A percentile compares a stretch with the other conserved stretches of the same genome.
Evolutionary conservation across 2,113 vertebrate genomes (phyloP).

Genomic region (Miniopterus natalensis): DNA sequence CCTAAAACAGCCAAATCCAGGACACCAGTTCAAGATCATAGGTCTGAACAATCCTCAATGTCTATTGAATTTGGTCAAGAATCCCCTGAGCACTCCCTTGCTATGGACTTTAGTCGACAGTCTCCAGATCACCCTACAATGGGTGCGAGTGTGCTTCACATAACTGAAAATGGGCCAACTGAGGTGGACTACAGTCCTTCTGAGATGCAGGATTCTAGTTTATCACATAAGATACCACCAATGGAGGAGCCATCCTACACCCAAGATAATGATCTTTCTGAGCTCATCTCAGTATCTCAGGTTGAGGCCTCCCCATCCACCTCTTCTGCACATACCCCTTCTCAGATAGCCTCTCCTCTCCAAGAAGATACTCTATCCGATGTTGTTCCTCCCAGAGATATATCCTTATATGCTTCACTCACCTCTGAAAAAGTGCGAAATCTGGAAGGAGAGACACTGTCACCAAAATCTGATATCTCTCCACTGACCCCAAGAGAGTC

Average conservation of each 20-base stretch:
- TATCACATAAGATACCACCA: slow-evolving; percentile 86
- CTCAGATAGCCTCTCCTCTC: slow-evolving; percentile 92
- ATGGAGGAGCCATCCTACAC: slow-evolving; percentile 90
- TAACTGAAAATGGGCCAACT: slow-evolving; percentile 97
- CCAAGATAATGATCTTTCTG: slow-evolving; percentile 91
- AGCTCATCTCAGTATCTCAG: slow-evolving; percentile 93
- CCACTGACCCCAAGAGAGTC: slow-evolving; percentile 89
- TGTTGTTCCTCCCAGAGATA: slow-evolving; percentile 89
- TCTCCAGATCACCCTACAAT: slow-evolving; percentile 93
- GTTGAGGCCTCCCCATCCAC: slow-evolving; percentile 96
- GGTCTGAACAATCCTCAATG: slow-evolving; percentile 95
- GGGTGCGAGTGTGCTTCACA: slow-evolving; percentile 87
- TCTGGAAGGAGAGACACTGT: slow-evolving; percentile 88
- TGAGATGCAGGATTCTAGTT: slow-evolving; percentile 88
- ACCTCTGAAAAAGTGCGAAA: slow-evolving; percentile 89
- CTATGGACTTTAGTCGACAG: slow-evolving; percentile 96
- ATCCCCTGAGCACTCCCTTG: slow-evolving; percentile 96
- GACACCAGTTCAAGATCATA: slow-evolving; percentile 89
- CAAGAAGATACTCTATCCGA: slow-evolving; percentile 89
- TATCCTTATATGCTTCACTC: slow-evolving; percentile 91
- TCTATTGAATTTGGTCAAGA: slow-evolving; percentile 94
- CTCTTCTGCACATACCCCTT: slow-evolving; percentile 95
- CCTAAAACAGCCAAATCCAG: slow-evolving; percentile 93
- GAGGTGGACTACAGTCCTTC: slow-evolving; percentile 96
- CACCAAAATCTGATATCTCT: slow-evolving; percentile 91